Evolutionary conservation across 2,797 vertebrate genomes (phyloP).

Genomic region (Sebastes nivosus): DNA sequence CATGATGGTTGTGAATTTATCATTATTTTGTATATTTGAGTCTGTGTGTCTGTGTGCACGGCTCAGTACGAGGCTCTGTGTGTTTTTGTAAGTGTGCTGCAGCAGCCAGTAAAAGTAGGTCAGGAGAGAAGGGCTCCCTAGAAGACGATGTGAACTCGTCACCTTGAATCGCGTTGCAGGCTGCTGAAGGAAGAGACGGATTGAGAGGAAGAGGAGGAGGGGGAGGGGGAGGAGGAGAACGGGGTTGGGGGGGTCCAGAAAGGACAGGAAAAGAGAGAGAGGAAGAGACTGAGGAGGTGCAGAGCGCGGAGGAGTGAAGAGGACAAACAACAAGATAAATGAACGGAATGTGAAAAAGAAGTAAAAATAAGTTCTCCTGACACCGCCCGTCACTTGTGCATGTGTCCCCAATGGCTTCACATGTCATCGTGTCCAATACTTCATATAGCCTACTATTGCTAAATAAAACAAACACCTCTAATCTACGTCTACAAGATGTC

Average conservation of each 20-base stretch:
- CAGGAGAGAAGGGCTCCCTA: conserved; percentile 83
- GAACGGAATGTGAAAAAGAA: not conserved
- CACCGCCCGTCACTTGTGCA: not conserved
- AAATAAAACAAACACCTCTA: not conserved
- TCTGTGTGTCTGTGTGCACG: conserved; percentile 10
- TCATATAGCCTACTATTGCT: not conserved
- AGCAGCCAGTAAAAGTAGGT: conserved; percentile 83
- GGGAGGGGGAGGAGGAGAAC: not conserved
- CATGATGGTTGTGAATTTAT: not conserved
- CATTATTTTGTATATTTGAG: not conserved
- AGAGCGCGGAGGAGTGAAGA: not conserved
- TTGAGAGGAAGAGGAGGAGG: conserved; percentile 9
- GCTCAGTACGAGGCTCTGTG: not conserved
- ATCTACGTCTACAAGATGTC: not conserved
- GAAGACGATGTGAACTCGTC: conserved; percentile 89
- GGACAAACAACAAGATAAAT: conserved; percentile 1
- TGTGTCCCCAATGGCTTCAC: not conserved
- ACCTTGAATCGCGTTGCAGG: conserved; percentile 85
- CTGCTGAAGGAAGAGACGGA: conserved; percentile 69
- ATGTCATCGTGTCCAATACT: not conserved
- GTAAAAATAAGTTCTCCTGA: not conserved
- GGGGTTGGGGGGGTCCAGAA: not conserved
- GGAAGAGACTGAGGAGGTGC: not conserved
- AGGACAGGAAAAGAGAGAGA: not conserved
- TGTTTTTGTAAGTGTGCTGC: conserved; percentile 11